Evolutionary conservation across 2,113 vertebrate genomes (phyloP), one percentile per base, ranked within the genome.

Genomic region (Lepus timidus): DNA sequence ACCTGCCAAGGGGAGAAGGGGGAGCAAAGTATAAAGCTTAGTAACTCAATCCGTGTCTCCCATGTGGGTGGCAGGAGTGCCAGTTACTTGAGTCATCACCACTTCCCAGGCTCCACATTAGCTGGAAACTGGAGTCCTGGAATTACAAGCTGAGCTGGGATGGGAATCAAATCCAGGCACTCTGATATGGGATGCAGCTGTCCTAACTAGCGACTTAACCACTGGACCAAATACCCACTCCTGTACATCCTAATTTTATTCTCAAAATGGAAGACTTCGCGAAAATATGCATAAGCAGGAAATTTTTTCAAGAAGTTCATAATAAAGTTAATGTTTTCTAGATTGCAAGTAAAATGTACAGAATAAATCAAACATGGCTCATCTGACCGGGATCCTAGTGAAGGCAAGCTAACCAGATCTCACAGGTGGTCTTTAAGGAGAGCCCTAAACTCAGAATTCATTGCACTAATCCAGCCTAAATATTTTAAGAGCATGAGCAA

Each of bases 351-450:
- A 61, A 90, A 90, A 89, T 91, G 11, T 36, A 27, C 36, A n/a
- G 55, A 67, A 6, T 58, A 83, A 64, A 25, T 80, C 44, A 75
- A 93, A 39, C 25, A 5, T 55, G 49, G 70, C 9, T 93, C 61
- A 51, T 91, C 17, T 76, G 65, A 81, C 14, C 33, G 65, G 22
- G 55, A 64, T 86, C 86, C 61, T 70, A 19, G 49, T 76, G 88
- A 19, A 76, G n/a, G 23, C 4, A 1, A 49, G 33, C 67, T 74
- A 73, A 78, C 80, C 83, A 67, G 82, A 82, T 81, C 90, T 93
- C 96, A 73, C 90, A 95, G 96, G 88, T 79, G 76, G 90, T 95
- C 96, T 83, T 95, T 25, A 49, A 92, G 90, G 76, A 23, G 22
- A 62, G 39, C 23, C 49, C 73, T 87, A 71, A 67, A 52, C 75